Conservation (phyloP, 2,113 vertebrate species). For the Phocoena sinus region DNA sequence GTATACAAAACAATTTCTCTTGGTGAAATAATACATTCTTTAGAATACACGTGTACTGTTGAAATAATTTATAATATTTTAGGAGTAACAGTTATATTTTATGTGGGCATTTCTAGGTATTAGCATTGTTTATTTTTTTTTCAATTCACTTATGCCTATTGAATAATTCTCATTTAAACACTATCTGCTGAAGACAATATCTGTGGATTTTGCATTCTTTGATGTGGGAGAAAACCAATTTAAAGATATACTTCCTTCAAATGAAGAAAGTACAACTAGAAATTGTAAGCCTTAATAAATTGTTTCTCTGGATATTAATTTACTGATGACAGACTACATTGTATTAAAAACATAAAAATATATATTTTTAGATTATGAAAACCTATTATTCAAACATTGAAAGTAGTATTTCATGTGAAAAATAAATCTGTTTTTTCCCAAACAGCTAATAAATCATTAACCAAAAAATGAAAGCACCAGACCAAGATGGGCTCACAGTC, state of each 20-base stretch:
- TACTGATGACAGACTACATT: neutral
- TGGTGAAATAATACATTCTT: neutral
- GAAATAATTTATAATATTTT: neutral
- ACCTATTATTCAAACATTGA: neutral
- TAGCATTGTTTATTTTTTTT: neutral
- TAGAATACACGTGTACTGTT: neutral
- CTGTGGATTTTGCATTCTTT: neutral
- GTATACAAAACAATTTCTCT: neutral
- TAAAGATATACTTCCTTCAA: neutral
- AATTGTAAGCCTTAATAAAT: neutral
- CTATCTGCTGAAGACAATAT: neutral
- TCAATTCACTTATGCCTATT: neutral
- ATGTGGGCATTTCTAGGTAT: neutral
- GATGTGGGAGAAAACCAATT: neutral
- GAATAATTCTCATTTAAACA: neutral
- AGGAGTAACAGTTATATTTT: neutral
- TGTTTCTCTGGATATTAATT: neutral
- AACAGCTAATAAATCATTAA: neutral
- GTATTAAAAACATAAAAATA: neutral
- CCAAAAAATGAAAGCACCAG: neutral
- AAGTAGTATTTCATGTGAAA: neutral
- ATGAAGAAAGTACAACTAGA: neutral
- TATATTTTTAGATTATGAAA: neutral
- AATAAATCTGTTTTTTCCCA: neutral
- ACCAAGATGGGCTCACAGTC: neutral